Base-by-base conservation (phyloP, 2,797 vertebrate genomes). In the Acipenser oxyrinchus region DNA sequence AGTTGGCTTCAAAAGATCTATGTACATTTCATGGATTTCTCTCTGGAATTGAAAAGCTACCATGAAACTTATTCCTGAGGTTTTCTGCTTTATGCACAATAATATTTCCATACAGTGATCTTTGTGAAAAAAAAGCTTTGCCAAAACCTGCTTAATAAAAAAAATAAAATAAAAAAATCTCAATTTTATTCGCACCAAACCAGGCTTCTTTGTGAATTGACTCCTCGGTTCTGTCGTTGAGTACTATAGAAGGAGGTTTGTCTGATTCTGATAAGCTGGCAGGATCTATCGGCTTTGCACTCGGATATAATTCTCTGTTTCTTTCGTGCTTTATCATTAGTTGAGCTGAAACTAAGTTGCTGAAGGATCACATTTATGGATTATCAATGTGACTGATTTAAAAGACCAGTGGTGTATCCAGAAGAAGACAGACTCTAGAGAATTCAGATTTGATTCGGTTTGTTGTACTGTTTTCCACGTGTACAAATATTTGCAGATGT, bases 321-420 rank as follows among this genome's bases (percentile, higher is more conserved):
- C 87, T 87, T 88, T 89, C 89, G 89, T 77, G 86, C 86, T 87
- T 89, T 87, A 89, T 90, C 88, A 81, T 84, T 82, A 88, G 86
- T 86, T 80, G 84, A 82, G 84, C 83, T 87, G 90, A 90, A 89
- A 90, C 89, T 89, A 90, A 90, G 82, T 82, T 86, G 82, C 76
- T 81, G 83, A 87, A 86, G 83, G 83, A 84, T 85, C 84, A 83
- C 89, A 88, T 89, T 84, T 83, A 78, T 85, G 88, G 88, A 89
- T 91, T 89, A 90, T 83, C 78, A 80, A 84, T 81, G 82, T 81
- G 84, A 88, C 85, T 90, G 90, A 91, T 91, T 91, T 90, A 86
- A 90, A 89, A 91, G 90, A 89, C 88, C 90, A 89, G 70, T 89
- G 88, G 87, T 83, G 87, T 88, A 89, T 88, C 87, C 88, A 83